Evolutionary conservation across 2,888 invertebrate genomes (phyloP).

Genomic region (Drosophila anomelani): DNA sequence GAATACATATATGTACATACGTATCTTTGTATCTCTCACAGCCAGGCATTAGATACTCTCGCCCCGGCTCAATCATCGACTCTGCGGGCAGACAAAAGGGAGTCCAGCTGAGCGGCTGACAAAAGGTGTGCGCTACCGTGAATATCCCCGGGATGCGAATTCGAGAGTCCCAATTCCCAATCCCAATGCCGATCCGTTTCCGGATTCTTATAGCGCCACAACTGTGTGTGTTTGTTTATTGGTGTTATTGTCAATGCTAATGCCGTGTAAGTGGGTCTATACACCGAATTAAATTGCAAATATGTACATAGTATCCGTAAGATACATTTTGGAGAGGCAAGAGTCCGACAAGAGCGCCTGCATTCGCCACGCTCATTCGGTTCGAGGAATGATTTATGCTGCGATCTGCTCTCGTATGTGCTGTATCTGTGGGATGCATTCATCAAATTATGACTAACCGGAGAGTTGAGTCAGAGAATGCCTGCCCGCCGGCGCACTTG

Average conservation of each 20-base stretch:
- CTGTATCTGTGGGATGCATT: conserved; percentile 28
- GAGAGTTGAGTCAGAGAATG: conserved; percentile 8
- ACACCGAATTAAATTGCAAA: conserved; percentile 14
- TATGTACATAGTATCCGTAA: conserved; percentile 5
- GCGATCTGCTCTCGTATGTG: conserved; percentile 2
- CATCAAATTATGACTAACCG: conserved; percentile 31
- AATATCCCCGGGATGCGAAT: conserved; percentile 25
- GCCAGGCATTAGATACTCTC: conserved; percentile 43
- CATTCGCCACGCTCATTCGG: conserved; percentile 11
- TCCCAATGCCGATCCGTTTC: neutral
- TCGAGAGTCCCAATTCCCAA: neutral
- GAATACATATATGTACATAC: neutral
- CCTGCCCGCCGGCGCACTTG: conserved; percentile 31
- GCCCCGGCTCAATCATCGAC: conserved; percentile 45
- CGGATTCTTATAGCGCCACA: conserved; percentile 22
- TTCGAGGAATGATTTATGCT: conserved; percentile 22
- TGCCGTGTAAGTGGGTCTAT: conserved; percentile 56
- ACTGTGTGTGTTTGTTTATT: conserved; percentile 42
- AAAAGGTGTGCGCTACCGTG: conserved; percentile 37
- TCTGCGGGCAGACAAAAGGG: conserved; percentile 44
- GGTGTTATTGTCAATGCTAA: conserved; percentile 46
- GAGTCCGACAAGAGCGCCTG: neutral
- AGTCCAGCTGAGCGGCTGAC: conserved; percentile 45
- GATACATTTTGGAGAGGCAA: neutral
- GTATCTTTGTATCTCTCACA: conserved; percentile 24